These are phyloP conservation scores for Papilio xuthus DNA, from an alignment of 1,140 invertebrate genomes.

Conservation along the genomic window DNA sequence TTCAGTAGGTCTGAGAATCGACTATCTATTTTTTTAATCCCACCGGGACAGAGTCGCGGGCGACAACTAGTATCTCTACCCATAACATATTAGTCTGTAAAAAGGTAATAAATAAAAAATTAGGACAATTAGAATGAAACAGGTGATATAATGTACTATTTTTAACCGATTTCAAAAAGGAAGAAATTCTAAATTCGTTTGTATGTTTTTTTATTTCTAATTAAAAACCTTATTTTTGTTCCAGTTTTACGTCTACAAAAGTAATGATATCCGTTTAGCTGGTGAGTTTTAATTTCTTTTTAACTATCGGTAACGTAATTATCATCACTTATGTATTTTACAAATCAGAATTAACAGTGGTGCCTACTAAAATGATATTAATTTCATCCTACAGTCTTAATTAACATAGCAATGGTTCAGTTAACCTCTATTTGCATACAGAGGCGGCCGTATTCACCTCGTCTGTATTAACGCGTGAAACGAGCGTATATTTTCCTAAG, in stretches of 20 bases:
- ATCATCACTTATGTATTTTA: neutral
- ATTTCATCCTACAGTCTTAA: conserved; percentile 6
- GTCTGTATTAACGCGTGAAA: conserved; percentile 10
- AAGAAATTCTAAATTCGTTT: too few species aligned
- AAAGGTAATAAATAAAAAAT: too few species aligned
- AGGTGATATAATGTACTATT: too few species aligned
- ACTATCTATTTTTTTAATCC: too few species aligned
- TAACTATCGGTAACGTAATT: neutral
- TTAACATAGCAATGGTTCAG: conserved; percentile 9
- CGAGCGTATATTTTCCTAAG: conserved; percentile 15
- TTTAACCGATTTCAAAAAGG: too few species aligned
- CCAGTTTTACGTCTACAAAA: neutral
- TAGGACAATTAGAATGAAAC: too few species aligned
- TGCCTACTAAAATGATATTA: neutral
- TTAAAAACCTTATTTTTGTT: neutral
- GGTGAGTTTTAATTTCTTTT: neutral
- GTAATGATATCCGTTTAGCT: neutral
- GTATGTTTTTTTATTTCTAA: too few species aligned
- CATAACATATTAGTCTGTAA: too few species aligned
- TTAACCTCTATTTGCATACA: conserved; percentile 19
- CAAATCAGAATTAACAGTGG: neutral
- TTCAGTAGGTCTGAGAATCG: too few species aligned
- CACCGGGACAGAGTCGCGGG: too few species aligned
- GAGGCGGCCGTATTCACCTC: neutral
- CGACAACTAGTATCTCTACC: too few species aligned